phyloP scores from a whole-genome alignment of 2,888 invertebrate species.

The Gandaritis pyraliata region DNA sequence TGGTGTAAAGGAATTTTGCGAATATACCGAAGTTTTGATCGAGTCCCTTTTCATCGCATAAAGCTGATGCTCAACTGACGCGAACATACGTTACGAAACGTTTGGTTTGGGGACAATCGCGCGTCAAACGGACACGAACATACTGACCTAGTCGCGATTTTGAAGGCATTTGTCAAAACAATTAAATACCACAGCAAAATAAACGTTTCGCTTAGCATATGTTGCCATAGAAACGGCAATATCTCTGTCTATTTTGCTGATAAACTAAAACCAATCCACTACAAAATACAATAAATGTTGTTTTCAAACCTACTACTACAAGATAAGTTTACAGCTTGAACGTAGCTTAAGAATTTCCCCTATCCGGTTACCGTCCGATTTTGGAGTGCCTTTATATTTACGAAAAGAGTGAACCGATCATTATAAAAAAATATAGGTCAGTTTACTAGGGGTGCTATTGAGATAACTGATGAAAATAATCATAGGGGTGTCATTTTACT shows the following conservation, averaged over 20 bases:
- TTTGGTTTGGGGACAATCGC: background rate
- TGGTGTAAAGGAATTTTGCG: conserved; percentile 14
- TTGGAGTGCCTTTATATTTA: conserved; percentile 17
- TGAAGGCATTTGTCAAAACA: background rate
- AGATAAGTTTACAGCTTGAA: background rate
- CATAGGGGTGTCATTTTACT: too few species aligned
- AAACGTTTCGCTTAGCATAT: too few species aligned
- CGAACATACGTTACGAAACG: background rate
- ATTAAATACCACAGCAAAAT: too few species aligned
- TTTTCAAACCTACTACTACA: too few species aligned
- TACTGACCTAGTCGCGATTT: too few species aligned
- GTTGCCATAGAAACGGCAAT: too few species aligned
- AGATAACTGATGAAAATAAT: too few species aligned
- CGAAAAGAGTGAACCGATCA: conserved; percentile 19
- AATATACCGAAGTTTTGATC: background rate
- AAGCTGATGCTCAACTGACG: conserved; percentile 4
- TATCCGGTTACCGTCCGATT: conserved; percentile 18
- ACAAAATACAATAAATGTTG: too few species aligned
- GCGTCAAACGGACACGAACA: background rate
- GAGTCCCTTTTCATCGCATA: conserved; percentile 15
- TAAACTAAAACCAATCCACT: too few species aligned
- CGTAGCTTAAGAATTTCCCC: conserved; percentile 13
- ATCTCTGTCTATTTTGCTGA: too few species aligned
- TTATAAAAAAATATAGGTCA: conserved; percentile 22
- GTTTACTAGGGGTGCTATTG: conserved; percentile 18